Evolutionary conservation across 2,797 vertebrate species (phyloP).

Genomic region (Vespertilio murinus): DNA sequence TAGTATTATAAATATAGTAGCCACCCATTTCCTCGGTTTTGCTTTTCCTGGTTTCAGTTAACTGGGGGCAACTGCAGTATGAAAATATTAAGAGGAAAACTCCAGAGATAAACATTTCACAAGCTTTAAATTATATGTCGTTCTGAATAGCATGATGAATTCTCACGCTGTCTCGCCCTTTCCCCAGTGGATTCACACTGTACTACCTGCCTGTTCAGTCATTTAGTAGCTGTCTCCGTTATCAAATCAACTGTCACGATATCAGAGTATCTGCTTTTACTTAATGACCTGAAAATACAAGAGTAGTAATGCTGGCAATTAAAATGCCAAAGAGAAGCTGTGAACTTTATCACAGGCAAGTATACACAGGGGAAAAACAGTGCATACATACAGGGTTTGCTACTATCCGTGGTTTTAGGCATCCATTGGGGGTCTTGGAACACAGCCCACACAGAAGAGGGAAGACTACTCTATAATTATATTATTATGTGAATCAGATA

Average conservation of each 20-base stretch:
- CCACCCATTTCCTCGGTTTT: not conserved
- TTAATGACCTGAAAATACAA: not conserved
- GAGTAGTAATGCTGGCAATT: not conserved
- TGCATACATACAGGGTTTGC: not conserved
- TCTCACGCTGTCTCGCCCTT: not conserved
- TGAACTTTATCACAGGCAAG: not conserved
- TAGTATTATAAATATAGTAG: not conserved
- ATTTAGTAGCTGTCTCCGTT: not conserved
- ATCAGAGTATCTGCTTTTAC: not conserved
- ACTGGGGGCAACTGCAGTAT: not conserved
- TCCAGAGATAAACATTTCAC: not conserved
- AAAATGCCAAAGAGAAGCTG: not conserved
- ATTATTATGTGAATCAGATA: not conserved
- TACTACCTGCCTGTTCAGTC: not conserved
- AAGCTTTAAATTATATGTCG: not conserved
- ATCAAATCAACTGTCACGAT: not conserved
- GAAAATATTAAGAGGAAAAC: not conserved
- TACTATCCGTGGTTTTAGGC: not conserved
- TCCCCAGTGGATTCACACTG: not conserved
- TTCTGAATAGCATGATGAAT: not conserved
- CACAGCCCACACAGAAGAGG: not conserved
- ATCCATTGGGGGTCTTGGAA: not conserved
- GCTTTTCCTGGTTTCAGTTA: not conserved
- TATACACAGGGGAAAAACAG: not conserved
- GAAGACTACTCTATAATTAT: not conserved